phyloP scores from a whole-genome alignment of 2,113 vertebrate genomes.

The Psettodes erumei region DNA sequence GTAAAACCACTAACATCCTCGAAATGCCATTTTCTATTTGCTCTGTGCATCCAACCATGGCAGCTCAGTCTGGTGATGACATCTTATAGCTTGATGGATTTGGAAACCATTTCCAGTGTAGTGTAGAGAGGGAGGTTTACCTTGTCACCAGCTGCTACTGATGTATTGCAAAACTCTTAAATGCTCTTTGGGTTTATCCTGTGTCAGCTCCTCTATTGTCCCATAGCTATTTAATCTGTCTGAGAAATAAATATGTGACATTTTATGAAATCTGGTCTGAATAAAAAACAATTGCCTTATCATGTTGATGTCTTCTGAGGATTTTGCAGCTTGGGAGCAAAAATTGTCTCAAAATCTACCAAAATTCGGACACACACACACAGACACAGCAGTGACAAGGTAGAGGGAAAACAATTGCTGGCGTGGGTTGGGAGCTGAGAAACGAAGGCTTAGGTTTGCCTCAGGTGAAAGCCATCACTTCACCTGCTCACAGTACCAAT shows the following conservation, averaged over 20 bases:
- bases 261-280: slow-evolving; percentile 9
- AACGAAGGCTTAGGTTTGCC: slow-evolving; percentile 28
- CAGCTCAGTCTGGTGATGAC: slow-evolving; percentile 35
- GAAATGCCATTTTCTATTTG: slow-evolving; percentile 46
- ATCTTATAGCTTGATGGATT: slow-evolving; percentile 34
- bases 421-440: slow-evolving; percentile 23
- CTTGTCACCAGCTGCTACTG: slow-evolving; percentile 24
- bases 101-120: slow-evolving; percentile 29
- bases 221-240: slow-evolving; percentile 2
- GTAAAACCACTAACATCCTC: neutral
- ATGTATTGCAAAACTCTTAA: slow-evolving; percentile 28
- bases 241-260: slow-evolving; percentile 20
- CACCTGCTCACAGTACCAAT: slow-evolving; percentile 20
- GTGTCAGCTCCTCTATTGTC: slow-evolving; percentile 12
- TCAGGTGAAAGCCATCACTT: slow-evolving; percentile 37
- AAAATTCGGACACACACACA: neutral
- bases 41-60: slow-evolving; percentile 15
- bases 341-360: neutral
- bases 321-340: slow-evolving; percentile 2
- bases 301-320: neutral
- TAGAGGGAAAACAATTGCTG: neutral
- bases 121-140: slow-evolving; percentile 28
- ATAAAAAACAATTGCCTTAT: slow-evolving; percentile 2
- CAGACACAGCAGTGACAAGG: neutral
- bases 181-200: slow-evolving; percentile 23